Percentiles rank a stretch among this genome's conserved stretches.
Conservation (phyloP, 1,140 invertebrate species). For the Drosophila orena region DNA sequence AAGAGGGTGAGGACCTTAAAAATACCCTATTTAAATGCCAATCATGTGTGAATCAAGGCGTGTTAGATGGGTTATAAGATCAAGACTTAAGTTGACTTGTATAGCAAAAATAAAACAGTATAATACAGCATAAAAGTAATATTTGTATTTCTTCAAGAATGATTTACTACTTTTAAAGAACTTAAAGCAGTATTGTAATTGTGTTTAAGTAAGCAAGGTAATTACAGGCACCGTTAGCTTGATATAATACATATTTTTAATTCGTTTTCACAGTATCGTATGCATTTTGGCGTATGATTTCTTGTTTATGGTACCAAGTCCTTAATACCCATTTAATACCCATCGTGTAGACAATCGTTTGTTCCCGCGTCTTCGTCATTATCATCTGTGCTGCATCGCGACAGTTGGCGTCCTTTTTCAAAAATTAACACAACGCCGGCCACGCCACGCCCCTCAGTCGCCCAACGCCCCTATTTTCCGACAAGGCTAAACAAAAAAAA, state of each 20-base stretch:
- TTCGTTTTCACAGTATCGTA: too few relatives aligned
- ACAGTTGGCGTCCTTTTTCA: constrained; percentile 71
- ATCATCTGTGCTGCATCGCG: constrained; percentile 65
- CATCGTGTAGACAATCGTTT: constrained; percentile 13
- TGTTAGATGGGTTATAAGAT: background rate
- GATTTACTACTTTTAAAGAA: too few relatives aligned
- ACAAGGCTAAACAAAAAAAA: constrained; percentile 26
- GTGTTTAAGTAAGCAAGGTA: too few relatives aligned
- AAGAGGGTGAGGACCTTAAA: background rate
- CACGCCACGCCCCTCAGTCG: constrained; percentile 27
- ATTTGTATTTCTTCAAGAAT: too few relatives aligned
- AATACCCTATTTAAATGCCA: constrained; percentile 5
- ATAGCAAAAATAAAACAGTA: too few relatives aligned
- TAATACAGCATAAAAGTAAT: too few relatives aligned
- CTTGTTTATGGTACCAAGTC: too few relatives aligned
- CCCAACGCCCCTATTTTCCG: background rate
- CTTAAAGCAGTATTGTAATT: too few relatives aligned
- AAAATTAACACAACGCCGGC: constrained; percentile 68
- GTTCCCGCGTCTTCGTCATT: constrained; percentile 63
- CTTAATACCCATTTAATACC: constrained; percentile 3
- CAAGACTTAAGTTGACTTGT: too few relatives aligned
- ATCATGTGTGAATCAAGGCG: background rate
- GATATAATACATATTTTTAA: too few relatives aligned
- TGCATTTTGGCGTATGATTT: too few relatives aligned
- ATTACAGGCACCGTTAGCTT: too few relatives aligned